Conservation (phyloP, 37 sponge, comb jelly and placozoan species). For the Amphimedon queenslandica region DNA sequence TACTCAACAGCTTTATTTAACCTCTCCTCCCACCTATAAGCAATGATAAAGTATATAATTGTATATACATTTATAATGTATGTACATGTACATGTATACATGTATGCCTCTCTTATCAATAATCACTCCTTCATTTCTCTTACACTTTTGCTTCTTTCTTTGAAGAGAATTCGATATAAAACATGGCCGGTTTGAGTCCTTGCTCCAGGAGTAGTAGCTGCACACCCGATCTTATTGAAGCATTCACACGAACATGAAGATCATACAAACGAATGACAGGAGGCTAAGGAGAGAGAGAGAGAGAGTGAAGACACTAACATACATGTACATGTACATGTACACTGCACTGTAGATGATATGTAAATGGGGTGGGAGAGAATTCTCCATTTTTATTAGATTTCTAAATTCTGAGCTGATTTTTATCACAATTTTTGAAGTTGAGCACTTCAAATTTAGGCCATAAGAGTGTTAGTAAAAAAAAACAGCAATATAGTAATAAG, state of each 20-base stretch:
- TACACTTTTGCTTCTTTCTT: constrained; percentile 63
- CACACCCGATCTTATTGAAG: constrained; percentile 55
- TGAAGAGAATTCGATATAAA: constrained; percentile 47
- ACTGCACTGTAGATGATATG: not conserved
- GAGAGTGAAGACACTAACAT: not conserved
- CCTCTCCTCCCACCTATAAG: constrained; percentile 47
- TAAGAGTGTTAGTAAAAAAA: no score
- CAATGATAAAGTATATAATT: not conserved
- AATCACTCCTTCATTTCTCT: not conserved
- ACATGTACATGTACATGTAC: not conserved
- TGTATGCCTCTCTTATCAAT: not conserved
- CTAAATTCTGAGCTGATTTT: no score
- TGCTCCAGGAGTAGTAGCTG: constrained; percentile 68
- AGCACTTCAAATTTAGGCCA: no score
- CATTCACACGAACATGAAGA: constrained; percentile 64
- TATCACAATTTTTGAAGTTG: no score
- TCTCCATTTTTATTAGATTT: no score
- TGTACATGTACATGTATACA: not conserved
- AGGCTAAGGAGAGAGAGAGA: constrained; percentile 43
- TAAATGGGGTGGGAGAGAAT: no score
- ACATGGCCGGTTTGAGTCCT: constrained; percentile 56
- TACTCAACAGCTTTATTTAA: constrained; percentile 47
- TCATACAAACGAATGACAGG: constrained; percentile 74
- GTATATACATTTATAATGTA: not conserved
- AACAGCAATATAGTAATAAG: no score